Percentiles rank a stretch among this genome's conserved stretches.
These are phyloP conservation scores for Semnornis frantzii DNA, from an alignment of 2,113 vertebrate species.

Conservation along the genomic window DNA sequence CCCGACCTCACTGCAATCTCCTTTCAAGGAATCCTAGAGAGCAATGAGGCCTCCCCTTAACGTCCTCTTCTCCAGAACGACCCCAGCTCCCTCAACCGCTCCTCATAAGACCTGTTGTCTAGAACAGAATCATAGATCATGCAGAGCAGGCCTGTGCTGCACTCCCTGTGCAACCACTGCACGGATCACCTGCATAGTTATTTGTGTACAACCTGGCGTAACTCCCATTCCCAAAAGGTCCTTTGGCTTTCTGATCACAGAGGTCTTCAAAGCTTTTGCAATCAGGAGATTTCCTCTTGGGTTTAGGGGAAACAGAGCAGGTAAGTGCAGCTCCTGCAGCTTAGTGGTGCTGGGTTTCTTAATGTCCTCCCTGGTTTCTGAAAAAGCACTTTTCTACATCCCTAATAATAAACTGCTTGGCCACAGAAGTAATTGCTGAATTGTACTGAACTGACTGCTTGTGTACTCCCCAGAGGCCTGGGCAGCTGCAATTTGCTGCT, in stretches of 20 bases:
- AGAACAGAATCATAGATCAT: too few species aligned
- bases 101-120: too few species aligned
- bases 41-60: too few species aligned
- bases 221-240: not conserved
- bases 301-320: fast-evolving
- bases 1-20: too few species aligned
- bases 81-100: too few species aligned
- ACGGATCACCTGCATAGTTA: fast-evolving
- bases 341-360: not conserved
- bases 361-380: not conserved
- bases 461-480: not conserved
- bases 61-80: too few species aligned
- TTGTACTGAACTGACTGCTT: not conserved
- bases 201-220: fast-evolving
- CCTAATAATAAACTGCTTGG: not conserved
- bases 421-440: not conserved
- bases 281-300: fast-evolving
- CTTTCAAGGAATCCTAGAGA: too few species aligned
- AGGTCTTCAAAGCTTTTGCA: not conserved
- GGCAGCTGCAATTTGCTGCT: not conserved
- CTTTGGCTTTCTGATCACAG: not conserved
- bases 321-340: not conserved
- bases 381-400: not conserved
- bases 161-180: fast-evolving
- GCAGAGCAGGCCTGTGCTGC: not conserved